phyloP scores from a whole-genome alignment of 2,888 invertebrate species.

The Cistogaster globosa region DNA sequence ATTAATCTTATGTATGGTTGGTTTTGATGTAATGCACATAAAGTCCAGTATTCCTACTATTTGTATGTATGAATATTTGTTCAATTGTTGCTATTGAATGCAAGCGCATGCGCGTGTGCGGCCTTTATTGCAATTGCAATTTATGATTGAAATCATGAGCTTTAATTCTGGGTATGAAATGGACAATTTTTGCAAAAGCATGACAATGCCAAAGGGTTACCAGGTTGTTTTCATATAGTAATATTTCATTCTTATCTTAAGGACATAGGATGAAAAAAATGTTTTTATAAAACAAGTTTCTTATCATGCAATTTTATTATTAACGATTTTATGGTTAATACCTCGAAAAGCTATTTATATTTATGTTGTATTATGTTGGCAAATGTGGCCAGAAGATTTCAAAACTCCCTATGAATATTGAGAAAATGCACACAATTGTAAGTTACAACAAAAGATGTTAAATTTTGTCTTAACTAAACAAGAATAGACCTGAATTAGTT shows the following conservation, averaged over 20 bases:
- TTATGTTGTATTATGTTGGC: too few species aligned
- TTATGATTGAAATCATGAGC: slow-evolving; percentile 74
- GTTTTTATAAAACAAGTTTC: too few species aligned
- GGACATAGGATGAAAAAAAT: too few species aligned
- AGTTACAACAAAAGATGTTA: too few species aligned
- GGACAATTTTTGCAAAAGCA: slow-evolving; percentile 56
- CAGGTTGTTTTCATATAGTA: background rate
- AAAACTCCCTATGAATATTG: too few species aligned
- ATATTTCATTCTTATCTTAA: background rate
- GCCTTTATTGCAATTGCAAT: slow-evolving; percentile 69
- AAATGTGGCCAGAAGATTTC: too few species aligned
- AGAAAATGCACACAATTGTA: too few species aligned
- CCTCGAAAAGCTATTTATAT: too few species aligned
- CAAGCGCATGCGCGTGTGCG: slow-evolving; percentile 66
- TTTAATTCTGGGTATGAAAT: slow-evolving; percentile 44
- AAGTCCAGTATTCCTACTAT: slow-evolving; percentile 17
- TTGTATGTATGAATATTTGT: background rate
- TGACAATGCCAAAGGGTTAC: slow-evolving; percentile 48
- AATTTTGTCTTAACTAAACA: too few species aligned
- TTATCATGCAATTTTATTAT: too few species aligned
- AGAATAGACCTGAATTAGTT: too few species aligned
- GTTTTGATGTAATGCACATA: background rate
- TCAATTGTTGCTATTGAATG: slow-evolving; percentile 27
- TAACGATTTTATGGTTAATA: too few species aligned
- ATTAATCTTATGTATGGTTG: slow-evolving; percentile 12